A percentile compares a stretch with the other conserved stretches of the same genome.
These are phyloP conservation scores for Kryptopterus vitreolus DNA, from an alignment of 2,797 vertebrate species.

Conservation along the genomic window DNA sequence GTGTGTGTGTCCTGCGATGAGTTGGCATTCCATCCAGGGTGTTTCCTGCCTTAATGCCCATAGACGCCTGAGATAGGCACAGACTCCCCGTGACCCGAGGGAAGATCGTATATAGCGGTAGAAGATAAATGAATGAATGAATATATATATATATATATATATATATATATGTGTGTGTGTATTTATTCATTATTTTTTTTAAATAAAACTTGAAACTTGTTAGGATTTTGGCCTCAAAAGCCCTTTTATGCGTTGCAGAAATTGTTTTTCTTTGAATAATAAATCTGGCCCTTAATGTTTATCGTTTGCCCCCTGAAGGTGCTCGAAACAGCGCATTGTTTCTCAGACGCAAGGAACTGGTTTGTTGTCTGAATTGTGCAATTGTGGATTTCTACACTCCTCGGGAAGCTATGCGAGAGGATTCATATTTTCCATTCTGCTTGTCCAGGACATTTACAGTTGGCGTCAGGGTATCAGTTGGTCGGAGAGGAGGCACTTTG, in stretches of 20 bases:
- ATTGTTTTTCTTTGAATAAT: not conserved
- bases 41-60: too few relatives aligned
- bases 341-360: conserved; percentile 18
- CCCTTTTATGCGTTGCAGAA: not conserved
- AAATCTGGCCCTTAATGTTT: not conserved
- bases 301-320: conserved; percentile 8
- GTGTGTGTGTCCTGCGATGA: too few relatives aligned
- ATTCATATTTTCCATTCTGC: conserved; percentile 91
- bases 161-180: too few relatives aligned
- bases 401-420: conserved; percentile 60
- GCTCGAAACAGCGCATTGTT: conserved; percentile 47
- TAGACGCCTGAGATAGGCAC: too few relatives aligned
- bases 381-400: conserved; percentile 40
- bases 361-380: conserved; percentile 32
- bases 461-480: conserved; percentile 95
- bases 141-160: too few relatives aligned
- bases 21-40: too few relatives aligned
- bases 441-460: conserved; percentile 98
- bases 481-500: conserved; percentile 96
- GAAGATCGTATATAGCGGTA: too few relatives aligned
- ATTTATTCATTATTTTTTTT: too few relatives aligned
- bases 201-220: not conserved
- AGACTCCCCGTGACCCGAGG: too few relatives aligned
- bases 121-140: too few relatives aligned
- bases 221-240: conserved; percentile 6